Base-by-base conservation (phyloP, 2,888 invertebrate genomes). In the Orchesella flavescens region DNA sequence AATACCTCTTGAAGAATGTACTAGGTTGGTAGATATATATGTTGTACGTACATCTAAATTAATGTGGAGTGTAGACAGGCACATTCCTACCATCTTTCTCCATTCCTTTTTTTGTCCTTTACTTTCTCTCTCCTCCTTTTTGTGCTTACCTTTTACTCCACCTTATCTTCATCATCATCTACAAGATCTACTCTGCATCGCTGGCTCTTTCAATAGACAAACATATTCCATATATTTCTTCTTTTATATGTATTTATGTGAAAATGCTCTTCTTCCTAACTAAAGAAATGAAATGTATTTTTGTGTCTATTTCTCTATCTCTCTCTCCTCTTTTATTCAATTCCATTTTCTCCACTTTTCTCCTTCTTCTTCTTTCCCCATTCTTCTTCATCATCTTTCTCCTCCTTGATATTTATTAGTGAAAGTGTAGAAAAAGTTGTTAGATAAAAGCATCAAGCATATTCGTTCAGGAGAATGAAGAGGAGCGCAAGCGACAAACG, bases 381-480 rank as follows among this genome's bases (percentile, higher is more conserved):
- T 69, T 78, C 53, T 73, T 80, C 65, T 80, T 74, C 63, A 53
- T 55, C 65, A 43, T 71, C 72, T 24, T 79, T 34, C 65, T 34
- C 65, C 71, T 71, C 59, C 34, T 12, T 71, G 76, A 75, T 82
- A 76, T 82, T 82, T 82, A 82, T 82, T 82, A 82, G 82, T 75
- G 59, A 75, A 65, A 71, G 76, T 82, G 76, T 61, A 80, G 19
- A 65, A 71, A 81, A 82, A 76, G 59, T 76, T 76, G 82, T 76
- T 76, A 82, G 76, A 82, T 82, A 82, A 82, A 82, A 76, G 82
- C 82, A 82, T 76, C 76, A 69, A 57, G 59, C 49, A 71, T 75
- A 55, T 49, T 34, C 44, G 21, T 59, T 66, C 44, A 74, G 44
- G 72, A 73, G 69, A 71, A 63, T 75, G 59, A 69, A 68, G 46